phyloP scores from a whole-genome alignment of 1,140 invertebrate genomes.

The Onthophagus taurus region DNA sequence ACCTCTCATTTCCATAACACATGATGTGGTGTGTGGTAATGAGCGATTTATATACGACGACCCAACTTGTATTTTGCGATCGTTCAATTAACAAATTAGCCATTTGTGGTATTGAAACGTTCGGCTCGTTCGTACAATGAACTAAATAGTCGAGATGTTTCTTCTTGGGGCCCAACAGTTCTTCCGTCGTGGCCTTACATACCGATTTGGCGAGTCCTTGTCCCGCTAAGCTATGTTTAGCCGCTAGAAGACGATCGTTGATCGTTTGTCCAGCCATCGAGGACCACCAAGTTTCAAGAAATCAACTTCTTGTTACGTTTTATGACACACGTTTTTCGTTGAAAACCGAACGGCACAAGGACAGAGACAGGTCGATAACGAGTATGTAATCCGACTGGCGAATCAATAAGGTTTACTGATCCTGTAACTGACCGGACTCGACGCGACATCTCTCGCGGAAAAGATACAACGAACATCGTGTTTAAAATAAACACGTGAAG shows the following conservation, averaged over 20 bases:
- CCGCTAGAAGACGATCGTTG: conserved; percentile 94
- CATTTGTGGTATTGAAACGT: conserved; percentile 99
- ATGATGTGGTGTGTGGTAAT: conserved; percentile 98
- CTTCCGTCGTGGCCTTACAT: conserved; percentile 99
- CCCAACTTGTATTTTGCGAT: conserved; percentile 96
- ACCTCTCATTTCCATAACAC: conserved; percentile 99
- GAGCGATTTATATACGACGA: conserved; percentile 96
- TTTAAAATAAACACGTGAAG: too few species aligned
- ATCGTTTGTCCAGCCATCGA: conserved; percentile 92
- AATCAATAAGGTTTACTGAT: conserved; percentile 25
- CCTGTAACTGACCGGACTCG: not conserved
- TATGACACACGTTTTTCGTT: conserved; percentile 14
- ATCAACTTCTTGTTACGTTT: too few species aligned
- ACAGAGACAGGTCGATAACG: conserved; percentile 28
- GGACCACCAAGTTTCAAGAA: too few species aligned
- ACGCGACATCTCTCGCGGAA: conserved; percentile 1
- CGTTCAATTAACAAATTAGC: conserved; percentile 97
- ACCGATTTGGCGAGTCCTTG: conserved; percentile 98
- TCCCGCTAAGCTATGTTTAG: conserved; percentile 95
- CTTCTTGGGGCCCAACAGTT: conserved; percentile 99
- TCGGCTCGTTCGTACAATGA: conserved; percentile 98
- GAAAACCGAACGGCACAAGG: conserved; percentile 17
- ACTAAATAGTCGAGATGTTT: conserved; percentile 99
- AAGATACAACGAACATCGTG: too few species aligned
- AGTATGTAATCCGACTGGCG: conserved; percentile 18